Evolutionary conservation across 2,888 invertebrate genomes (phyloP).

Genomic region (Apodemia duryi): DNA sequence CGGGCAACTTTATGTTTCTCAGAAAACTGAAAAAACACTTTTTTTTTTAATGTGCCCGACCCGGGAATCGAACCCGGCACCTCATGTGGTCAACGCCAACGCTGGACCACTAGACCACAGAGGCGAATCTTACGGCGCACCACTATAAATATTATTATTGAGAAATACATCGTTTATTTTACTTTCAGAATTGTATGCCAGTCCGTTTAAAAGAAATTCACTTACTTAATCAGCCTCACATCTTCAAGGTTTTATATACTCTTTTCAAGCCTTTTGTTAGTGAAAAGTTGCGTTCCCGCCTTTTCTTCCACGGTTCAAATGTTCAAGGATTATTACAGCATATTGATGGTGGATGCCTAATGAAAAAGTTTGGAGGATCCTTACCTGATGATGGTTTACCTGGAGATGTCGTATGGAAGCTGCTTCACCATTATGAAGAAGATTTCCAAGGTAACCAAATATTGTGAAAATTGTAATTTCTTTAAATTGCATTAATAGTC

Average conservation of each 20-base stretch:
- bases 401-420: conserved; percentile 82
- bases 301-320: conserved; percentile 88
- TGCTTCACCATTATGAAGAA: conserved; percentile 82
- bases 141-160: no score
- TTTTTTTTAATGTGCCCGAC: no score
- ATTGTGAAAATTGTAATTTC: no score
- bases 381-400: conserved; percentile 81
- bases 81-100: no score
- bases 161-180: no score
- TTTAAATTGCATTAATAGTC: no score
- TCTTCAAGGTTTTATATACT: conserved; percentile 92
- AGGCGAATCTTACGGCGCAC: no score
- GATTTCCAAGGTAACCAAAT: conserved; percentile 81
- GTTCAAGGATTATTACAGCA: conserved; percentile 78
- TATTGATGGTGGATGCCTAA: conserved; percentile 79
- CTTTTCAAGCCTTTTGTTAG: conserved; percentile 93
- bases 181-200: conserved; percentile 87
- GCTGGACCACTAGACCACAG: no score
- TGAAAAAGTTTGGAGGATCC: conserved; percentile 83
- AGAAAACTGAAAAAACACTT: no score
- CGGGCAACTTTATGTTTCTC: no score
- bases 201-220: conserved; percentile 91
- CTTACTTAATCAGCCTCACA: conserved; percentile 90
- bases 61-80: no score
- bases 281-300: conserved; percentile 88